A percentile compares a stretch with the other conserved stretches of the same genome.
These are phyloP conservation scores for Saguinus imperator DNA, from an alignment of 2,113 vertebrate species.

Conservation along the genomic window DNA sequence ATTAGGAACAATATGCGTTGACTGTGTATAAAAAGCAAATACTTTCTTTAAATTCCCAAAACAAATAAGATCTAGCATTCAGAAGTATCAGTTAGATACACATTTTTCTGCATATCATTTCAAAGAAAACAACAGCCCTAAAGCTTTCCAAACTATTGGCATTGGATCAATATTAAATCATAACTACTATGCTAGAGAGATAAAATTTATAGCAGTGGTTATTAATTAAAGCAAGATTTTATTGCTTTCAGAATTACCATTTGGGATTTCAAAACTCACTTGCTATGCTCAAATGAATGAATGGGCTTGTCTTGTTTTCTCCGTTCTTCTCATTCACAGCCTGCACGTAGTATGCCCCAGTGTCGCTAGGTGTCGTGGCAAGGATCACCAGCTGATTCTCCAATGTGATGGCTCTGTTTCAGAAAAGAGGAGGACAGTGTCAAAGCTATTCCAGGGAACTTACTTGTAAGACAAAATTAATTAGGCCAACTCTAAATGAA, in stretches of 20 bases:
- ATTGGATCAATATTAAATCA: neutral
- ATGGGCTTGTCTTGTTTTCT: slow-evolving; percentile 91
- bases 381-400: slow-evolving; percentile 95
- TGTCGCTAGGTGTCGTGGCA: slow-evolving; percentile 81
- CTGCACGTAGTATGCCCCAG: slow-evolving; percentile 91
- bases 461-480: fast-evolving
- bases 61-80: neutral
- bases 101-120: neutral
- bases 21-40: neutral
- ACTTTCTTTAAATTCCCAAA: neutral
- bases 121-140: neutral
- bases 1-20: neutral
- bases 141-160: neutral
- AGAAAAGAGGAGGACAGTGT: slow-evolving; percentile 44
- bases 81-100: neutral
- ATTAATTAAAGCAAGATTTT: neutral
- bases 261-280: slow-evolving; percentile 81
- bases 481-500: neutral
- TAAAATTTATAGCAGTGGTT: too few species aligned
- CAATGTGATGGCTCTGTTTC: slow-evolving; percentile 89
- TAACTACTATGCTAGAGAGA: too few species aligned
- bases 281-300: slow-evolving; percentile 86
- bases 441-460: neutral
- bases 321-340: slow-evolving; percentile 93
- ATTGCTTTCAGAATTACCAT: neutral